Evolutionary conservation across 2,888 invertebrate genomes (phyloP).

Genomic region (Apamea monoglypha): DNA sequence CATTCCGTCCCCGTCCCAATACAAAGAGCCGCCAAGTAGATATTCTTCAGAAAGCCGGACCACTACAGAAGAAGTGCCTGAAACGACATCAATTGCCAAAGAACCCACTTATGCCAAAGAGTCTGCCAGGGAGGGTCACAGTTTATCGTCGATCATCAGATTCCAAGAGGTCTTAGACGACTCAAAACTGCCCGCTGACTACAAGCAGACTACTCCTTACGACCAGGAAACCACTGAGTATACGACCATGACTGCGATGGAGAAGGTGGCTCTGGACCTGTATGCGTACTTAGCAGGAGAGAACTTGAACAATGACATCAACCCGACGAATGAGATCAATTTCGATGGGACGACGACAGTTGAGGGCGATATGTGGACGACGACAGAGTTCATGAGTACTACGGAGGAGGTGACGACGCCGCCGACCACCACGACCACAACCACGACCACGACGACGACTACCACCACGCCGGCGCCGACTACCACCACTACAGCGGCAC

Average conservation of each 20-base stretch:
- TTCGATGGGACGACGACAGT: constrained; percentile 84
- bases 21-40: constrained; percentile 86
- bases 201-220: constrained; percentile 83
- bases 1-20: constrained; percentile 88
- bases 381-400: constrained; percentile 86
- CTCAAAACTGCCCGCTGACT: constrained; percentile 84
- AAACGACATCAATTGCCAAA: constrained; percentile 78
- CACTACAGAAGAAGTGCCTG: constrained; percentile 90
- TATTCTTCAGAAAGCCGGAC: constrained; percentile 87
- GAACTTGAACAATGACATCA: constrained; percentile 91
- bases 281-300: constrained; percentile 94
- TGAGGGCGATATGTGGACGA: constrained; percentile 82
- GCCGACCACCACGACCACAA: constrained; percentile 90
- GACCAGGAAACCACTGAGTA: constrained; percentile 91
- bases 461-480: constrained; percentile 88
- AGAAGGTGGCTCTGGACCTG: constrained; percentile 95
- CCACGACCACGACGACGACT: constrained; percentile 90
- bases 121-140: constrained; percentile 82
- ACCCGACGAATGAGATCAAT: constrained; percentile 77
- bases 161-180: constrained; percentile 86
- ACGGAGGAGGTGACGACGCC: constrained; percentile 89
- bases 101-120: constrained; percentile 81
- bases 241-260: constrained; percentile 93
- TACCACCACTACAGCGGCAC: constrained; percentile 84
- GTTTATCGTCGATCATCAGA: constrained; percentile 81